A percentile compares a stretch with the other conserved stretches of the same genome.
Conservation (phyloP, 2,888 invertebrate species). For the Carterocephalus palaemon region DNA sequence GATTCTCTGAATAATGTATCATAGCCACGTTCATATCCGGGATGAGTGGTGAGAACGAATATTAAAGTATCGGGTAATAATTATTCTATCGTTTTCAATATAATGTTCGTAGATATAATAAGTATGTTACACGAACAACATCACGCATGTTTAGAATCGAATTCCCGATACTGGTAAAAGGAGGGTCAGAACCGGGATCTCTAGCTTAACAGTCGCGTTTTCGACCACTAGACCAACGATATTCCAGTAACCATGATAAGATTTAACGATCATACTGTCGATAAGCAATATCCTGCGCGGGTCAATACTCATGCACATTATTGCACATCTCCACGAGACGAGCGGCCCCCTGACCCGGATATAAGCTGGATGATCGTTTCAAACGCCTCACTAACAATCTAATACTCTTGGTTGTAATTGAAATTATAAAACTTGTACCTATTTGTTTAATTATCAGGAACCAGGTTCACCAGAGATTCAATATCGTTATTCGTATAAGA, state of each 20-base stretch:
- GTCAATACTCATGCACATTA: constrained; percentile 6
- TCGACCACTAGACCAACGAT: too few relatives aligned
- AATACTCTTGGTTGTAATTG: not conserved
- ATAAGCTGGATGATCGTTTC: constrained; percentile 4
- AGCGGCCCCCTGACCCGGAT: constrained; percentile 1
- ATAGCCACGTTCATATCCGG: constrained; percentile 10
- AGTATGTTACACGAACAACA: too few relatives aligned
- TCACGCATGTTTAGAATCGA: too few relatives aligned
- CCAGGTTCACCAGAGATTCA: too few relatives aligned
- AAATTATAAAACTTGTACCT: too few relatives aligned
- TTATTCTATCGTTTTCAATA: too few relatives aligned
- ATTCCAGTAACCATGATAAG: not conserved
- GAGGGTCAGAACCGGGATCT: too few relatives aligned
- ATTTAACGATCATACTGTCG: not conserved
- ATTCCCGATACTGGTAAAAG: too few relatives aligned
- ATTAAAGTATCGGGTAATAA: constrained; percentile 3
- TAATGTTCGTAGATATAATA: not conserved
- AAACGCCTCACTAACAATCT: not conserved
- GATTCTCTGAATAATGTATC: constrained; percentile 21
- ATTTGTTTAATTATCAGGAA: too few relatives aligned
- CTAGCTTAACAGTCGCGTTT: too few relatives aligned
- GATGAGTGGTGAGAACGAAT: constrained; percentile 4
- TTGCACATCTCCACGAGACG: not conserved
- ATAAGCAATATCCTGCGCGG: not conserved
- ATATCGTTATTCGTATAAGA: too few relatives aligned